Base-by-base conservation (phyloP, 2,797 vertebrate genomes). In the Myiotriccus ornatus region DNA sequence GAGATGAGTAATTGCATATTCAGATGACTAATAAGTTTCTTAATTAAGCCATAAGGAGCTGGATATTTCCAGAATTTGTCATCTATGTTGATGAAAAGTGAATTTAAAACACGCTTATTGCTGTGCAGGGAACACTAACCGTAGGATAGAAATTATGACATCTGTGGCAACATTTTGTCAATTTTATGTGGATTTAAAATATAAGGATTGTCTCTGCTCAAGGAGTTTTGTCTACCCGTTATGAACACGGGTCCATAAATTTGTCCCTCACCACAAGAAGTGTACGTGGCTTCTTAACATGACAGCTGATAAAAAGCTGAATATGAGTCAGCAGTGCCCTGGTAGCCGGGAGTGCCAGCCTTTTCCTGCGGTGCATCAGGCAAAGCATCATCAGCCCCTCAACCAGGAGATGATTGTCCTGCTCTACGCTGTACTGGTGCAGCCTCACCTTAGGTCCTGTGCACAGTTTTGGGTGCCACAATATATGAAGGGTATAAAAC, bases 11-110 rank as follows among this genome's bases (percentile, higher is more conserved):
- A 94, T 39, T 90, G 23, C 35, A 69, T 59, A 78, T 53, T 55
- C 69, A 93, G 73, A 93, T 93, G 89, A 96, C 71, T 96, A 83
- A 93, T 71, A 79, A 86, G 20, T 71, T 81, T 64, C 76, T 78
- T 88, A 86, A 91, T 88, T 86, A 93, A 94, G 46, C 50, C 50
- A 67, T 79, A 79, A 92, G n/a, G 59, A 90, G 23, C 14, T 76
- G 18, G 39, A 87, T 83, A 24, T 79, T 91, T 87, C 67, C 68
- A 91, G 71, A 89, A 79, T 89, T 91, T 90, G 70, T 79, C 74
- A 87, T 56, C 73, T 80, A 27, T 37, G 13, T 62, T 81, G 80
- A 73, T 41, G 32, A 86, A 91, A 84, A 89, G 12, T 68, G 17
- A 52, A 55, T 90, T 65, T 93, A 47, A 93, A 87, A 44, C 43